A percentile compares a stretch with the other conserved stretches of the same genome.
Evolutionary conservation across 2,113 vertebrate species (phyloP).

Genomic region (Deroptyus accipitrinus): DNA sequence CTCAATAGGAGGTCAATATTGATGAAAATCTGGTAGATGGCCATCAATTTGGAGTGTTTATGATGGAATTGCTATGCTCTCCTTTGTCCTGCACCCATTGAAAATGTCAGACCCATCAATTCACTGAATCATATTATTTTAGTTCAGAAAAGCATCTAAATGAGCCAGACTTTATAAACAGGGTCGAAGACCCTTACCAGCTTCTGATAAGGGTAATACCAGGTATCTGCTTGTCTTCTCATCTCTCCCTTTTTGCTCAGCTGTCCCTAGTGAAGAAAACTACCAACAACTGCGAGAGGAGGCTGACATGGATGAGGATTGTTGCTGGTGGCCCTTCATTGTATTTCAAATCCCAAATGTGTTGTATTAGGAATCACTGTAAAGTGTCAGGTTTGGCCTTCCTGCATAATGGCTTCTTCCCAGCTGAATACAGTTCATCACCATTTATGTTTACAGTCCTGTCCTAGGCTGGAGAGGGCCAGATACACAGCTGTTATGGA

Average conservation of each 20-base stretch:
- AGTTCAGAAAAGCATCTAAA: not conserved
- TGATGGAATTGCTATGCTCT: not conserved
- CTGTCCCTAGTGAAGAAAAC: not conserved
- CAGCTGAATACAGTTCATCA: not conserved
- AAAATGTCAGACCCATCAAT: not conserved
- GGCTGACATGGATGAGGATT: rapidly evolving
- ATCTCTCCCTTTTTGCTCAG: not conserved
- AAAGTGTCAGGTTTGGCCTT: not conserved
- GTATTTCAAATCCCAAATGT: not conserved
- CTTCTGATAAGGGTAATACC: not conserved
- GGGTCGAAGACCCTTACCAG: not conserved
- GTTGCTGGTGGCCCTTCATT: not conserved
- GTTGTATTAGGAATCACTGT: not conserved
- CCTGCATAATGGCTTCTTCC: not conserved
- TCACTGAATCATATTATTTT: not conserved
- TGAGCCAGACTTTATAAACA: not conserved
- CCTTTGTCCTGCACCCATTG: not conserved
- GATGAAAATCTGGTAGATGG: not conserved
- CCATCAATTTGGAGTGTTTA: not conserved
- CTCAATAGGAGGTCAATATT: not conserved
- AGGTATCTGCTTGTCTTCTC: not conserved
- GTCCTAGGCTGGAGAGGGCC: not conserved
- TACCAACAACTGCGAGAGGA: not conserved
- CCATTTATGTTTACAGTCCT: not conserved
- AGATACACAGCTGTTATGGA: rapidly evolving